Percentiles rank a stretch among this genome's conserved stretches.
These are phyloP conservation scores for Caenorhabditis uteleia DNA, from an alignment of 2,888 invertebrate species.

Conservation along the genomic window DNA sequence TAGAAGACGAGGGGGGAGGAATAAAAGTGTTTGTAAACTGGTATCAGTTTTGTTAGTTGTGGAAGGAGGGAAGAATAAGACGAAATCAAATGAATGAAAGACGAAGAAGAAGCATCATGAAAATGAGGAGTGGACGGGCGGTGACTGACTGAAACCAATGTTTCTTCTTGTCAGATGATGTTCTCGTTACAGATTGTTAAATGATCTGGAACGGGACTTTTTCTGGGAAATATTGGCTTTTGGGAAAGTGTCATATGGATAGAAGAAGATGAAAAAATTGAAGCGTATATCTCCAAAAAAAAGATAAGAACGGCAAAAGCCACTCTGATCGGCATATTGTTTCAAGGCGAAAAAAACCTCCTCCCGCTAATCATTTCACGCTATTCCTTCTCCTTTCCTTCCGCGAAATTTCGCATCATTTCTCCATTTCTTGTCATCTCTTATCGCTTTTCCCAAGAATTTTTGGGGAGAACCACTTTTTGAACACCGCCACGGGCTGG, in stretches of 20 bases:
- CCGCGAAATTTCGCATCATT: no score
- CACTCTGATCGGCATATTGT: no score
- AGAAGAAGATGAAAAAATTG: no score
- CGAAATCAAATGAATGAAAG: neutral
- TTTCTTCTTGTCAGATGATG: constrained; percentile 14
- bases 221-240: neutral
- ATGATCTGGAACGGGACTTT: constrained; percentile 28
- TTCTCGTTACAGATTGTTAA: constrained; percentile 35
- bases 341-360: no score
- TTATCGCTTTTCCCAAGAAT: no score
- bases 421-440: no score
- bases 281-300: no score
- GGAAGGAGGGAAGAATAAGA: neutral
- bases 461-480: no score
- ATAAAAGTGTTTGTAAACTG: constrained; percentile 25
- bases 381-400: no score
- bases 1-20: neutral
- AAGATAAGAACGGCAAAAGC: constrained; percentile 9
- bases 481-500: no score
- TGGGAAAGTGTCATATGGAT: neutral
- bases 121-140: neutral
- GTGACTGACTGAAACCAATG: constrained; percentile 36
- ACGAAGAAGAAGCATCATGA: constrained; percentile 1
- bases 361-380: no score
- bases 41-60: constrained; percentile 19